Evolutionary conservation across 2,888 invertebrate genomes (phyloP).

Genomic region (Oscheius sp.): DNA sequence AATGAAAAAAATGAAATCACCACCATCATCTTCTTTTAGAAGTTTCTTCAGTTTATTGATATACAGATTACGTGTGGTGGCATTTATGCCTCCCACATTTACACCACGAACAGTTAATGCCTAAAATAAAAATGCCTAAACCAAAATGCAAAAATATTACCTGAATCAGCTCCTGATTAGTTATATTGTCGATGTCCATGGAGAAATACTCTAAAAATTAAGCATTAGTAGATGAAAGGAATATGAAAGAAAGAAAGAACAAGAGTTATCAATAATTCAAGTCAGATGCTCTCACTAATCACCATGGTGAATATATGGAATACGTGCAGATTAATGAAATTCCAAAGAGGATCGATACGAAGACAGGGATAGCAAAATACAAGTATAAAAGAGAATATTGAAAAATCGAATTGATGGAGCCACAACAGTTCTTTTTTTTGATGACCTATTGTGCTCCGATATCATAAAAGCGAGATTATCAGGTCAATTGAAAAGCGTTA

Average conservation of each 20-base stretch:
- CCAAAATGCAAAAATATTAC: neutral
- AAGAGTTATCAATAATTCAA: neutral
- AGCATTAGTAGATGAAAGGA: neutral
- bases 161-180: neutral
- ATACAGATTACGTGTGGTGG: conserved; percentile 9
- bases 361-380: neutral
- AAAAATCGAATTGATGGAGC: neutral
- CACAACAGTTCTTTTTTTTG: too few species aligned
- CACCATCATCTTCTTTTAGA: neutral
- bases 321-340: neutral
- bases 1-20: too few species aligned
- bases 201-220: neutral
- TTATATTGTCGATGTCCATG: conserved; percentile 6
- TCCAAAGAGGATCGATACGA: neutral
- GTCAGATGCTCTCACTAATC: too few species aligned
- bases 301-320: too few species aligned
- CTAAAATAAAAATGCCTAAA: neutral
- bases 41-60: conserved; percentile 15
- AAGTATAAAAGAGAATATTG: neutral
- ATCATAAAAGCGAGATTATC: too few species aligned
- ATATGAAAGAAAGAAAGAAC: neutral
- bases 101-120: conserved; percentile 11
- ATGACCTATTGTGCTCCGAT: too few species aligned
- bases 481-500: too few species aligned
- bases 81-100: neutral